Base-by-base conservation (phyloP, 2,797 vertebrate species). In the Loriculus beryllinus region DNA sequence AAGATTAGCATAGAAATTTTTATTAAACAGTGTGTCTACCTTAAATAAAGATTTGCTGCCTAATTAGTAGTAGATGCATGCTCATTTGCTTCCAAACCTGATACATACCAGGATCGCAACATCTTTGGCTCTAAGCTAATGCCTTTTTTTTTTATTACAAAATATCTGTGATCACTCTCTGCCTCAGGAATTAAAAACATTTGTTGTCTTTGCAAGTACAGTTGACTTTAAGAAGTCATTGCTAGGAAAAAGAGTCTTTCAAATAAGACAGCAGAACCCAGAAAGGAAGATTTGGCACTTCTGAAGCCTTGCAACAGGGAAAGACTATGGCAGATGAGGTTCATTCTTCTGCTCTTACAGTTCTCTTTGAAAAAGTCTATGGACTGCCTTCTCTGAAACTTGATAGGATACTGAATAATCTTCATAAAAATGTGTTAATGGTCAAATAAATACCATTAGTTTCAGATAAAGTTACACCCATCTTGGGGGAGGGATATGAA, bases 161-260 rank as follows among this genome's bases (percentile, higher is more conserved):
- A 95, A 70, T 89, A 86, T 76, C 69, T 83, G 69, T 78, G 84
- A 88, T 93, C 82, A 81, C 92, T 83, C 65, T 96, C 63, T 86
- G 72, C 49, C 69, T 76, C n/a, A 22, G 6, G 70, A 91, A 94
- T 91, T 95, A 81, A 95, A 96, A 91, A 91, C 82, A 92, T 90
- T 96, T 87, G 71, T 76, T 87, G 71, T 67, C 72, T 87, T 86
- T 59, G 29, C 57, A 88, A 93, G 57, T 56, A 86, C 39, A 76
- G 68, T 60, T 87, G 64, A 95, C 35, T 69, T 78, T 65, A 87
- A 88, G 39, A 94, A 82, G 62, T 57, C 51, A 93, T 17, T 93
- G 68, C 68, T 88, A 90, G 57, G 57, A 93, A 90, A 91, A 93
- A 64, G 3, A 63, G 70, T 43, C 49, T 91, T 89, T 91, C 65